Evolutionary conservation across 2,797 vertebrate species (phyloP).

Genomic region (Notolepis coatsorum): DNA sequence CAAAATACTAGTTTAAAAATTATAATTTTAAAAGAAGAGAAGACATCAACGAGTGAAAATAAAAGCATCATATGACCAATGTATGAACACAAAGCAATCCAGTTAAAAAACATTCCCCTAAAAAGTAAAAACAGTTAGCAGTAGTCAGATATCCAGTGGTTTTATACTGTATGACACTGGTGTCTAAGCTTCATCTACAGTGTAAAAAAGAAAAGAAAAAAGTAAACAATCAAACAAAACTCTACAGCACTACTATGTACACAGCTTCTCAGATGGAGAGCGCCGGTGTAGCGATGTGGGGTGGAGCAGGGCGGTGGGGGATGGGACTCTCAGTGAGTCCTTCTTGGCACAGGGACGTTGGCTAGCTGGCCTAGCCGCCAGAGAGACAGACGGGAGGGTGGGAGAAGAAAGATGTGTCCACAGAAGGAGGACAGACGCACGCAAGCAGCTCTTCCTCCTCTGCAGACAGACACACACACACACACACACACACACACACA

Average conservation of each 20-base stretch:
- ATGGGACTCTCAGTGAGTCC: conserved; percentile 43
- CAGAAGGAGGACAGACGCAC: conserved; percentile 53
- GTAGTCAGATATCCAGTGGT: conserved; percentile 59
- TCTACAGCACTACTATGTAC: conserved; percentile 77
- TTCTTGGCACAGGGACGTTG: conserved; percentile 68
- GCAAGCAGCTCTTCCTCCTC: conserved; percentile 26
- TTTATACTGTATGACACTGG: conserved; percentile 54
- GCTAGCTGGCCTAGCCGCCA: conserved; percentile 36
- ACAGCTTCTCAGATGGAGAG: conserved; percentile 55
- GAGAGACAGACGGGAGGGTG: conserved; percentile 31
- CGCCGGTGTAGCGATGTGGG: conserved; percentile 53
- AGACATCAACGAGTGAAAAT: conserved; percentile 60
- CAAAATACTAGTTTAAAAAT: conserved; percentile 59
- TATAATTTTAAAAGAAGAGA: too few relatives aligned
- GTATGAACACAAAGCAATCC: conserved; percentile 68
- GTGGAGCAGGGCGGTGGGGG: conserved; percentile 43
- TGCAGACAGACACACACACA: background rate
- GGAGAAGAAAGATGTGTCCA: conserved; percentile 30
- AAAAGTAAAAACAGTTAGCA: conserved; percentile 52
- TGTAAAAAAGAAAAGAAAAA: conserved; percentile 45
- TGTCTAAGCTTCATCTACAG: conserved; percentile 59
- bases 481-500: conserved; percentile 9
- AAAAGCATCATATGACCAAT: conserved; percentile 62
- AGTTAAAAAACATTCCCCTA: conserved; percentile 38
- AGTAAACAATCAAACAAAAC: conserved; percentile 64